phyloP scores from a whole-genome alignment of 1,140 invertebrate genomes.

The Branchinecta lynchi region DNA sequence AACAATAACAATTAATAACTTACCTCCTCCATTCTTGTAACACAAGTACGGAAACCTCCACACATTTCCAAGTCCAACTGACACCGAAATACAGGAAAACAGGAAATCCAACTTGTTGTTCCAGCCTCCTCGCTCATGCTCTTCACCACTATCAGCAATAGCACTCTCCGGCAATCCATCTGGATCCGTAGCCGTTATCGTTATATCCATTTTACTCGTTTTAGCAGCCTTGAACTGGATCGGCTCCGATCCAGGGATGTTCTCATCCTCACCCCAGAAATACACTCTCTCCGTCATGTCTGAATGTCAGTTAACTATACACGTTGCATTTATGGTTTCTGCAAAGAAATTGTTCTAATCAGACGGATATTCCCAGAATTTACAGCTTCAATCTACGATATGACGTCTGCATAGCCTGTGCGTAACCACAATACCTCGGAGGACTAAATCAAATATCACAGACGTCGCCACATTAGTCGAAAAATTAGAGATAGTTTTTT shows the following conservation, averaged over 20 bases:
- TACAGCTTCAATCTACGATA: too few relatives aligned
- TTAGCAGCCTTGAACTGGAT: background rate
- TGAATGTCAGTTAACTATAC: too few relatives aligned
- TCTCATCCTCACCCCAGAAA: conserved; percentile 11
- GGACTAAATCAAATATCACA: too few relatives aligned
- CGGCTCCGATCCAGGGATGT: background rate
- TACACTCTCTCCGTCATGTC: background rate
- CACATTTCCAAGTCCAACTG: conserved; percentile 35
- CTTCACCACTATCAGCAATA: background rate
- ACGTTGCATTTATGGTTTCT: too few relatives aligned
- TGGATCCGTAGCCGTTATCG: background rate
- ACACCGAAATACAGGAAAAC: conserved; percentile 31
- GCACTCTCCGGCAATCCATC: conserved; percentile 13
- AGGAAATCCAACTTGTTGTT: conserved; percentile 33
- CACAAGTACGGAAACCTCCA: conserved; percentile 42
- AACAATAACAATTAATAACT: background rate
- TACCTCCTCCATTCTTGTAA: conserved; percentile 41
- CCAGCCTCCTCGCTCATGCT: conserved; percentile 28
- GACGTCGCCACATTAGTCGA: too few relatives aligned
- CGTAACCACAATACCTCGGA: too few relatives aligned
- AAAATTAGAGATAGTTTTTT: too few relatives aligned
- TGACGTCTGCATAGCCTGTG: too few relatives aligned
- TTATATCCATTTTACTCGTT: background rate
- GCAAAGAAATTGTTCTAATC: too few relatives aligned
- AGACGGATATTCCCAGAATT: too few relatives aligned